Conservation (phyloP, 2,113 vertebrate genomes). For the Oreochromis aureus region DNA sequence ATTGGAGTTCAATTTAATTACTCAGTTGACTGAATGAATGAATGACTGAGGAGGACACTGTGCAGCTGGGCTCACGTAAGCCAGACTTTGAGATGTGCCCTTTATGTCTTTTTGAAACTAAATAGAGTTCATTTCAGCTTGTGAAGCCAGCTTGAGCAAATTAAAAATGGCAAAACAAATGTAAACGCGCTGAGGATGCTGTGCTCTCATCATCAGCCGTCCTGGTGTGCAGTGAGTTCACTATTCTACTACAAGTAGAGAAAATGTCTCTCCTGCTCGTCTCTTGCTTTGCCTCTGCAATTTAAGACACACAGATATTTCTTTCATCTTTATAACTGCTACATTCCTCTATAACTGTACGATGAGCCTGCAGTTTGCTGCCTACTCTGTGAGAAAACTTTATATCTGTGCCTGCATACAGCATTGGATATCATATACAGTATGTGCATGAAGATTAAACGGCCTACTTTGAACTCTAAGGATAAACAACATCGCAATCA, state of each 20-base stretch:
- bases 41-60: background rate
- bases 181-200: background rate
- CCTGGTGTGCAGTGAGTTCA: background rate
- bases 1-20: too few relatives aligned
- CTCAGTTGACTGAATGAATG: too few relatives aligned
- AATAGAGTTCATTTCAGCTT: background rate
- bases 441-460: background rate
- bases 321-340: background rate
- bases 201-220: background rate
- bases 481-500: background rate
- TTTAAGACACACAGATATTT: background rate
- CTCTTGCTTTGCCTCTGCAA: background rate
- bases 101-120: background rate
- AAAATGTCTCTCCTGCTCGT: background rate
- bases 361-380: background rate
- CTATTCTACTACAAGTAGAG: background rate
- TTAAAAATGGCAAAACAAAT: background rate
- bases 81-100: background rate
- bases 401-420: background rate
- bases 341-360: background rate
- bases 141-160: background rate
- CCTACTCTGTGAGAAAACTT: background rate
- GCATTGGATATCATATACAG: background rate
- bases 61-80: background rate
- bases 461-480: background rate